Evolutionary conservation across 2,113 vertebrate genomes (phyloP).

Genomic region (Sphyrna mokarran): DNA sequence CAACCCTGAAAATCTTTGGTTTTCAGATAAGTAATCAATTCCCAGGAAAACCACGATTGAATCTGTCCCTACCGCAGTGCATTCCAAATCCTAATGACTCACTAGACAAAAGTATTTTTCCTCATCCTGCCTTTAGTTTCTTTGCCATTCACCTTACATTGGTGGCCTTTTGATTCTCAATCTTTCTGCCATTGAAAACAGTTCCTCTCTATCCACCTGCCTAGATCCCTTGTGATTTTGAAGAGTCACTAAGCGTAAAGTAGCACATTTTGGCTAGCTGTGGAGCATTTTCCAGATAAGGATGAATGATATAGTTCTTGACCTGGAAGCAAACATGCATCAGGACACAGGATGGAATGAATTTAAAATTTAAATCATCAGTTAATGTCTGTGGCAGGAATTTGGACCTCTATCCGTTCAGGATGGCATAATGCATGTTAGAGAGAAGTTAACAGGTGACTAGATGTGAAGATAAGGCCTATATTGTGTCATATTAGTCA

Average conservation of each 20-base stretch:
- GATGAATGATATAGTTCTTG: not conserved
- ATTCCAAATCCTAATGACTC: not conserved
- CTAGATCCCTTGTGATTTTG: not conserved
- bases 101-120: not conserved
- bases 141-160: not conserved
- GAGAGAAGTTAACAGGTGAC: not conserved
- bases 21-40: not conserved
- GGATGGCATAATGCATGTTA: not conserved
- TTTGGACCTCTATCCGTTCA: not conserved
- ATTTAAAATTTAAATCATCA: not conserved
- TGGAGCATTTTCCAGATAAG: not conserved
- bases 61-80: not conserved
- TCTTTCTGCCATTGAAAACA: not conserved
- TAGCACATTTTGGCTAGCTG: not conserved
- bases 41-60: not conserved
- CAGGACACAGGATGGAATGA: not conserved
- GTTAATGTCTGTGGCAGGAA: not conserved
- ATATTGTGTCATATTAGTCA: not conserved
- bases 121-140: not conserved
- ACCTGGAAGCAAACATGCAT: not conserved
- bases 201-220: not conserved
- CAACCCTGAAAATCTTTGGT: not conserved
- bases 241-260: not conserved
- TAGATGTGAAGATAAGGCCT: not conserved
- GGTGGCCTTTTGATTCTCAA: not conserved